Evolutionary conservation across 2,113 vertebrate species (phyloP).

Genomic region (Channa maculata): DNA sequence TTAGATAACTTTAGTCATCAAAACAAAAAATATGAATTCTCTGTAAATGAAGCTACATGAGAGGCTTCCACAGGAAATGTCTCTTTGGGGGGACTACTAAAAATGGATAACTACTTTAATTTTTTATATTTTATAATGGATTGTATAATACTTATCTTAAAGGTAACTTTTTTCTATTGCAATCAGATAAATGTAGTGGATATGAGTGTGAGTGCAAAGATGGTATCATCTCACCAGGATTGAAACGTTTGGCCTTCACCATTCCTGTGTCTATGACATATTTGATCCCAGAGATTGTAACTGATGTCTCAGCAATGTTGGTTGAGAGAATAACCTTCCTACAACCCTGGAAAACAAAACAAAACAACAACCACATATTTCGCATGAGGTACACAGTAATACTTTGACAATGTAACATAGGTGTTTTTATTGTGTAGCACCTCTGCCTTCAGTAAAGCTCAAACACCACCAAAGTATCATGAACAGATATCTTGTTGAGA

Average conservation of each 20-base stretch:
- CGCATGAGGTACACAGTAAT: neutral
- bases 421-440: neutral
- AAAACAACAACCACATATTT: neutral
- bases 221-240: slow-evolving; percentile 86
- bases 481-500: neutral
- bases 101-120: too few relatives aligned
- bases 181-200: too few relatives aligned
- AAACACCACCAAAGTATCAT: neutral
- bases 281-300: slow-evolving; percentile 96
- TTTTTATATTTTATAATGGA: too few relatives aligned
- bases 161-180: too few relatives aligned
- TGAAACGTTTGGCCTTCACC: slow-evolving; percentile 98
- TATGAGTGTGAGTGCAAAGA: neutral
- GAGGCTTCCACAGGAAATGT: too few relatives aligned
- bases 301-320: slow-evolving; percentile 97
- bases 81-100: too few relatives aligned
- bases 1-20: too few relatives aligned
- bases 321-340: slow-evolving; percentile 97
- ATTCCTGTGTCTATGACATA: slow-evolving; percentile 96
- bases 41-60: too few relatives aligned
- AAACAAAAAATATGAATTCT: too few relatives aligned
- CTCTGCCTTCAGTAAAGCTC: neutral
- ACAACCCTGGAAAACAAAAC: slow-evolving; percentile 83
- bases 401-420: neutral
- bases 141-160: too few relatives aligned